Evolutionary conservation across 2,797 vertebrate species (phyloP), one percentile per base, ranked within the genome.

Genomic region (Syngnathus rostellatus): DNA sequence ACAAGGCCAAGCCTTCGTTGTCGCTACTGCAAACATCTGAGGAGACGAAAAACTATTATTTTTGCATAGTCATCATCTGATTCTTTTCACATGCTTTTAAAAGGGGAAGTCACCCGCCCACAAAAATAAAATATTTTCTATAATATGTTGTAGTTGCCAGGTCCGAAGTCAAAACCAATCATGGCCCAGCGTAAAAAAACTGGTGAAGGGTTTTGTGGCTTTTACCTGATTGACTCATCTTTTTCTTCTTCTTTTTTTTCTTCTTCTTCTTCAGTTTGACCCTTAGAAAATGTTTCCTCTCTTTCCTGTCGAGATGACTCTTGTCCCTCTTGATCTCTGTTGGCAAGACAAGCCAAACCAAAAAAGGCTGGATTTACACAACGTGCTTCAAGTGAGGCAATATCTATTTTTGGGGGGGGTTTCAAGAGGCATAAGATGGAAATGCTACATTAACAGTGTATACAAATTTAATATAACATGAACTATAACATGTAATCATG

Each of bases 261-360:
- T 88, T 88, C 69, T 92, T 95, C 84, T 93, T 99, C 90, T 94
- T 98, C 48, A 94, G 88, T 78, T 95, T 96, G 46, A 94, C 87
- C 72, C 91, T 91, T 68, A 94, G 90, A 83, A 88, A 92, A 74
- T 94, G 92, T 83, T 92, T 95, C 75, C 89, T 90, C 76, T 92
- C 93, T 82, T 90, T 95, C 68, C 77, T 90, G 87, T 84, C 91
- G 89, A 77, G 75, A 83, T 73, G 92, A 81, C 54, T 83, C 7
- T 65, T 83, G 84, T 74, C 93, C 43, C 65, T 77, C 75, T 77
- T 93, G 82, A 77, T 53, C 67, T 86, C 93, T 92, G 75, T 65
- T 39, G 0, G 48, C 23, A 71, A 71, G 48, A 72, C 19, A 57
- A 10, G 3, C 8, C 19, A 59, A 45, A 67, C 8, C 66, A 1